These are phyloP conservation scores for Lutjanus erythropterus DNA, from an alignment of 2,113 vertebrate genomes.

Conservation along the genomic window DNA sequence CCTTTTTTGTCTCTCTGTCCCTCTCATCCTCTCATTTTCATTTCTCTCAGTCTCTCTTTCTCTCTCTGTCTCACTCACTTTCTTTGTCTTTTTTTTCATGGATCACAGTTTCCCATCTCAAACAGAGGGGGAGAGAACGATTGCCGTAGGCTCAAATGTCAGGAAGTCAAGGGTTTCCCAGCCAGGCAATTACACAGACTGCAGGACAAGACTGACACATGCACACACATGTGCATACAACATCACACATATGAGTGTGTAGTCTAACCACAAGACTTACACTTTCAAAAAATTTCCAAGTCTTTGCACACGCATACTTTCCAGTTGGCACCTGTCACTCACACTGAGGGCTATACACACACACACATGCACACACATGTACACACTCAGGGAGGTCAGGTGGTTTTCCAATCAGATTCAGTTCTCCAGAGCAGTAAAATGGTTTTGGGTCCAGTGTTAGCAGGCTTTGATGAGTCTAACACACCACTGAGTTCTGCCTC, in stretches of 20 bases:
- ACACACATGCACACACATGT: slow-evolving; percentile 23
- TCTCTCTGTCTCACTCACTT: neutral
- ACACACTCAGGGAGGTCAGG: slow-evolving; percentile 52
- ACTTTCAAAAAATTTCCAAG: slow-evolving; percentile 19
- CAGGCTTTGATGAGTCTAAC: slow-evolving; percentile 73
- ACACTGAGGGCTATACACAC: slow-evolving; percentile 7
- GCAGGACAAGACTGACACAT: slow-evolving; percentile 38
- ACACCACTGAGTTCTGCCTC: slow-evolving; percentile 63
- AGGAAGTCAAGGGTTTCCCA: slow-evolving; percentile 72
- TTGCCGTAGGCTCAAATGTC: slow-evolving; percentile 67
- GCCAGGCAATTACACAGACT: slow-evolving; percentile 59
- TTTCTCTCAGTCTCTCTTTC: slow-evolving; percentile 29
- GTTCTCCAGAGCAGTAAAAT: slow-evolving; percentile 73
- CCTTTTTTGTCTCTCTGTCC: slow-evolving; percentile 15
- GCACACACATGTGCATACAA: neutral
- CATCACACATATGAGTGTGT: neutral
- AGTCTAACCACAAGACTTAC: slow-evolving; percentile 1
- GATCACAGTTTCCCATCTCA: slow-evolving; percentile 18
- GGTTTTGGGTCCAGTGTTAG: slow-evolving; percentile 58
- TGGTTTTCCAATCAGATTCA: slow-evolving; percentile 72
- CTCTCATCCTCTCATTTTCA: slow-evolving; percentile 25
- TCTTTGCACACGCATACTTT: slow-evolving; percentile 38
- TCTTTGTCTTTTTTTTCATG: slow-evolving; percentile 43
- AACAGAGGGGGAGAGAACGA: slow-evolving; percentile 18
- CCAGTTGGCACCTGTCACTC: slow-evolving; percentile 66